Base-by-base conservation (phyloP, 2,888 invertebrate genomes). In the Artemia sinica region DNA sequence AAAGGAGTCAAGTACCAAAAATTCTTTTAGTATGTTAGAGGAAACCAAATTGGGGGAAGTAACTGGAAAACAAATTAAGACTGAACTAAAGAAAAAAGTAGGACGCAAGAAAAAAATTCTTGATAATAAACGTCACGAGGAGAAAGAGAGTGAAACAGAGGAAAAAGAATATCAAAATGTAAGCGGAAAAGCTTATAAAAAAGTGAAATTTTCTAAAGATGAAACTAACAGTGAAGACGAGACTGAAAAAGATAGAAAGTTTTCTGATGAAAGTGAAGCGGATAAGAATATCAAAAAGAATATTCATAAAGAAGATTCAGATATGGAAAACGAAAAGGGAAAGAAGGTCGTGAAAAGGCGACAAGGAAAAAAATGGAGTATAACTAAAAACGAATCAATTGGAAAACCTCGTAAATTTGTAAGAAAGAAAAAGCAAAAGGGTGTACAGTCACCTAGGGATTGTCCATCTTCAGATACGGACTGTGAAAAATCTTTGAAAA, bases 161-260 rank as follows among this genome's bases (percentile, higher is more conserved):
- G 63, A 18, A 58, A 58, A 58, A 58, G 63, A 28, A 58, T 28
- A n/a, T 2, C 63, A 58, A 58, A 28, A 58, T n/a, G 14, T 18
- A 28, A 58, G 14, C 8, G 28, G 63, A 18, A 28, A n/a, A 2
- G 10, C 63, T 58, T 9, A n/a, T 58, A 58, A 58, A 28, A 58
- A 58, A 28, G 63, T 58, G 63, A 10, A n/a, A 58, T 58, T 58
- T 28, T 58, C 63, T 8, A 58, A 58, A 28, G 28, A 58, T n/a
- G 63, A 58, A 58, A 58, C 63, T 1, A 58, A 2, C n/a, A 28
- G 9, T 58, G 63, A 10, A 58, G 14, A 10, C 11, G 63, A 58
- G 63, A 10, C n/a, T 58, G 63, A 58, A 58, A 58, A 8, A 28
- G 63, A 58, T n/a, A 58, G 28, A 28, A 58, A 58, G 10, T 9